Evolutionary conservation across 2,113 vertebrate species (phyloP).

Genomic region (Lasiurus borealis): DNA sequence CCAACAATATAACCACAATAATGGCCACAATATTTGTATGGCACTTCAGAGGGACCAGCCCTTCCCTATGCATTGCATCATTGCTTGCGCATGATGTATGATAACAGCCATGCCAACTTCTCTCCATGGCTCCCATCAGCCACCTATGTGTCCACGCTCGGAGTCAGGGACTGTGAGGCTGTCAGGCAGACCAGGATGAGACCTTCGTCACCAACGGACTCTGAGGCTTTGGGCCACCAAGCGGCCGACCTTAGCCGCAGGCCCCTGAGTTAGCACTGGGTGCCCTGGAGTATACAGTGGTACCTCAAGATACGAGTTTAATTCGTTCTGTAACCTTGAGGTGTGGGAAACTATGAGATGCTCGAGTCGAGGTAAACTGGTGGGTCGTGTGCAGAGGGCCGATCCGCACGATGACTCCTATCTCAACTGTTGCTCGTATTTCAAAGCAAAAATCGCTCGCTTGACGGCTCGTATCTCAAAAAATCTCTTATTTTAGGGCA

Average conservation of each 20-base stretch:
- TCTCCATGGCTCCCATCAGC: background rate
- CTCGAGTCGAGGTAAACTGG: no score
- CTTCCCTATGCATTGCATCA: background rate
- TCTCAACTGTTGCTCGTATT: no score
- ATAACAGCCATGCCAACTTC: background rate
- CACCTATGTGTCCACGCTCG: background rate
- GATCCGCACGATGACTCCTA: no score
- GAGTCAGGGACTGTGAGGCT: background rate
- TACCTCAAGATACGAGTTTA: no score
- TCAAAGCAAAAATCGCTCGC: no score
- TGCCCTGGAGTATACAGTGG: fast-evolving
- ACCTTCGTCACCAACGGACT: background rate
- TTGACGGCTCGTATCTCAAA: no score
- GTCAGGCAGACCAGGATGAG: background rate
- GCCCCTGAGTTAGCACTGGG: background rate
- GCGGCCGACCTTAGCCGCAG: background rate
- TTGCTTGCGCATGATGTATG: background rate
- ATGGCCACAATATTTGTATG: background rate
- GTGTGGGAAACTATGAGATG: no score
- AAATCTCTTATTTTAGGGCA: no score
- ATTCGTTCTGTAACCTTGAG: no score
- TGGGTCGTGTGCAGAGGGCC: no score
- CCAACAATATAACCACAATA: background rate
- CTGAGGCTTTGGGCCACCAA: background rate
- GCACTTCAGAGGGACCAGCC: background rate